A percentile compares a stretch with the other conserved stretches of the same genome.
Conservation (phyloP, 2,113 vertebrate genomes). For the Rattus norvegicus region GRCr8 NC_086032.1:3401501-3402000, state of each 20-base stretch:
- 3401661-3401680: slow-evolving; percentile 62
- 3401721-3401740: slow-evolving; percentile 66
- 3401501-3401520: background rate
- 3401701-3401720: slow-evolving; percentile 65
- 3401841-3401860: slow-evolving; percentile 18
- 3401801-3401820: background rate
- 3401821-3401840: slow-evolving; percentile 13
- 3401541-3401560: background rate
- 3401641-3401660: slow-evolving; percentile 70
- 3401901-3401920: background rate
- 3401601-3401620: background rate
- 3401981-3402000: slow-evolving; percentile 19
- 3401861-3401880: background rate
- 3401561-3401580: background rate
- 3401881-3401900: background rate
- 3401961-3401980: background rate
- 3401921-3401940: background rate
- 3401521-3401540: too few species aligned
- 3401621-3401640: slow-evolving; percentile 72
- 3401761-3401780: slow-evolving; percentile 77
- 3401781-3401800: slow-evolving; percentile 22
- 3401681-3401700: slow-evolving; percentile 48
- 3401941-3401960: background rate
- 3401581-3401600: background rate
- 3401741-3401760: slow-evolving; percentile 74